These are phyloP conservation scores for Cynopterus sphinx DNA, from an alignment of 2,797 vertebrate genomes.

Conservation along the genomic window DNA sequence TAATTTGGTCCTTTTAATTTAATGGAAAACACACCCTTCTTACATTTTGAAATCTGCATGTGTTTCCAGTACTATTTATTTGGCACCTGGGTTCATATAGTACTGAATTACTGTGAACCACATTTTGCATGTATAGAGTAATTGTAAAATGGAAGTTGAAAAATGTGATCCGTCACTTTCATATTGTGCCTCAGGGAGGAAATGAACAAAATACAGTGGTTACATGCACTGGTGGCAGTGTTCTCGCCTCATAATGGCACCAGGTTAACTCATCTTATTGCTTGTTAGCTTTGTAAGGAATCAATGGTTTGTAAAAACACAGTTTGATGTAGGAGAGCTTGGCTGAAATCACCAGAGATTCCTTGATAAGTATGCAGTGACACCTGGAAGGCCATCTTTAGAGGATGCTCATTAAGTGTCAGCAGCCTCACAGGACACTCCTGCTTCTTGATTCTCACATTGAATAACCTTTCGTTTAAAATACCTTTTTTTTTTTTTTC, in stretches of 20 bases:
- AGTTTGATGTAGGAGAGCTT: constrained; percentile 77
- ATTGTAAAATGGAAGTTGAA: constrained; percentile 78
- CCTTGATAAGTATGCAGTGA: constrained; percentile 56
- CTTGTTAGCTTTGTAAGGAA: constrained; percentile 84
- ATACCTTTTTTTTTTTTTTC: not conserved
- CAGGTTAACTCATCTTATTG: constrained; percentile 81
- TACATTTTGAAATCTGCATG: constrained; percentile 27
- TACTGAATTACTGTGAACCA: constrained; percentile 58
- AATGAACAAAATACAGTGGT: constrained; percentile 81
- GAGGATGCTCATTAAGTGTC: not conserved
- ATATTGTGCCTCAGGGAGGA: constrained; percentile 79
- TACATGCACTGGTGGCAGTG: constrained; percentile 78
- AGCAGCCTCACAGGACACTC: not conserved
- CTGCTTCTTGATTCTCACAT: not conserved
- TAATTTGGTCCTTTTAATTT: constrained; percentile 45
- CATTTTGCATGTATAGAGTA: constrained; percentile 77
- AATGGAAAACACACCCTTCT: not conserved
- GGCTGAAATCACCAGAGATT: constrained; percentile 74
- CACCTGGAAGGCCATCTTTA: not conserved
- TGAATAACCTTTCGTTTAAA: constrained; percentile 20
- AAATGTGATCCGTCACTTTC: constrained; percentile 79
- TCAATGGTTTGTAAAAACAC: constrained; percentile 81
- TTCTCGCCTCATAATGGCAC: constrained; percentile 76
- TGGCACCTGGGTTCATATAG: constrained; percentile 67
- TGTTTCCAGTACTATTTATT: constrained; percentile 63